Percentiles rank a stretch among this genome's conserved stretches.
These are phyloP conservation scores for Drosophila helvetica DNA, from an alignment of 2,888 invertebrate genomes.

Conservation along the genomic window DNA sequence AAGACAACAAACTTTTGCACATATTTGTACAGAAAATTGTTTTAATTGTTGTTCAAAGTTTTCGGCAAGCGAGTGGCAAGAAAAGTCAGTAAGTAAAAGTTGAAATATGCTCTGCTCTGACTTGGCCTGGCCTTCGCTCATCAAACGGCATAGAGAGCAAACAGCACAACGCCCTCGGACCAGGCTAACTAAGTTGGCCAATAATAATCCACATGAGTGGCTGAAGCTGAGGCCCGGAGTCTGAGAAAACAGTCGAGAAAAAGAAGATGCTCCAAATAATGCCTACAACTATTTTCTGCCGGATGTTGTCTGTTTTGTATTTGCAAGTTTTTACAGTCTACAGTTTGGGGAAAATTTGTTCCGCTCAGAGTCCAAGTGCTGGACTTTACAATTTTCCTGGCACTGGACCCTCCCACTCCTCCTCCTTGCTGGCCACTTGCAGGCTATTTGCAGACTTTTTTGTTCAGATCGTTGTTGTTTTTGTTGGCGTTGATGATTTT, in stretches of 20 bases:
- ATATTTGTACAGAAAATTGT: constrained; percentile 70
- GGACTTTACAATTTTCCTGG: constrained; percentile 58
- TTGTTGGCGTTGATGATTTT: constrained; percentile 62
- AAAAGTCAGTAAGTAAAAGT: constrained; percentile 29
- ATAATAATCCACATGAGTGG: constrained; percentile 64
- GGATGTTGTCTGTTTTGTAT: constrained; percentile 45
- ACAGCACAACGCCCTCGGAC: not conserved
- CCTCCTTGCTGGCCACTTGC: constrained; percentile 67
- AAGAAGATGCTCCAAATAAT: constrained; percentile 30
- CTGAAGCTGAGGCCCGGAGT: constrained; percentile 19
- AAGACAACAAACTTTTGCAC: constrained; percentile 50
- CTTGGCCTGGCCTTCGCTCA: constrained; percentile 7
- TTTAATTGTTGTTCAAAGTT: constrained; percentile 65
- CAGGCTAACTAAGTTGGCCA: constrained; percentile 61
- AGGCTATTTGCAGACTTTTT: constrained; percentile 64
- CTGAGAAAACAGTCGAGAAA: constrained; percentile 15
- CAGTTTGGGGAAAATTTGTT: constrained; percentile 46
- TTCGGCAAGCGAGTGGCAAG: constrained; percentile 10
- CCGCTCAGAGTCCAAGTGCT: constrained; percentile 39
- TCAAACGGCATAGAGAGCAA: constrained; percentile 15
- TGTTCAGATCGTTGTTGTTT: constrained; percentile 20
- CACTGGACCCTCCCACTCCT: not conserved
- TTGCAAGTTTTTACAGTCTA: constrained; percentile 38
- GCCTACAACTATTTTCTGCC: constrained; percentile 59
- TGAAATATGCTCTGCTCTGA: not conserved